Base-by-base conservation (phyloP, 1,140 invertebrate genomes). In the Vanessa tameamea region DNA sequence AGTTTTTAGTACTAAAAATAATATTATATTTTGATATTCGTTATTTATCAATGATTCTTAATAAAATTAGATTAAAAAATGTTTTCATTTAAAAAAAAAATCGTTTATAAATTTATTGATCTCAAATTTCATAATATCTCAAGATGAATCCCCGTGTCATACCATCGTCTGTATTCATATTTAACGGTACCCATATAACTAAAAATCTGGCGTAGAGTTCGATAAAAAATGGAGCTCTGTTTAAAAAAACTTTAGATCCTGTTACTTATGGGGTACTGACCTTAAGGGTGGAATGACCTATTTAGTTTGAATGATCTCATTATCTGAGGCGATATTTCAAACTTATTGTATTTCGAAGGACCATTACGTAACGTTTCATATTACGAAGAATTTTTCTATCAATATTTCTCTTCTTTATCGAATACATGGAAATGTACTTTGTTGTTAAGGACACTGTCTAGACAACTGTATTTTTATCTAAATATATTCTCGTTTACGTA, bases 131-230 rank as follows among this genome's bases (percentile, higher is more conserved):
- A 43, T n/a, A 61, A 61, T 63, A 65, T 75, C 73, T 75, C 31
- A 47, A 65, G 73, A 75, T 59, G 37, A 8, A 61, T 89, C 85
- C 75, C 75, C 23, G 57, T 57, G 55, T 23, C n/a, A 16, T 43
- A 20, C 12, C 70, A 61, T 64, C 84, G 5, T 73, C 72, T 82
- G 74, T 51, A 69, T 47, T 79, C 20, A 13, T 57, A 75, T 82
- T 84, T 91, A 92, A 91, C 90, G 90, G 90, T 89, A 92, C 78
- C 76, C 78, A 88, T 88, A 83, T 89, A 90, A 90, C 78, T 80
- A 72, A 84, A 85, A 87, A 87, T 90, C 80, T 82, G 81, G 78
- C 84, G 79, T 82, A 89, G 85, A 80, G 78, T 74, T 61, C 84
- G 84, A 89, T 90, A 89, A 92, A 92, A 92, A 92, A 92, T 90